Evolutionary conservation across 2,797 vertebrate genomes (phyloP).

Genomic region (Huso huso): DNA sequence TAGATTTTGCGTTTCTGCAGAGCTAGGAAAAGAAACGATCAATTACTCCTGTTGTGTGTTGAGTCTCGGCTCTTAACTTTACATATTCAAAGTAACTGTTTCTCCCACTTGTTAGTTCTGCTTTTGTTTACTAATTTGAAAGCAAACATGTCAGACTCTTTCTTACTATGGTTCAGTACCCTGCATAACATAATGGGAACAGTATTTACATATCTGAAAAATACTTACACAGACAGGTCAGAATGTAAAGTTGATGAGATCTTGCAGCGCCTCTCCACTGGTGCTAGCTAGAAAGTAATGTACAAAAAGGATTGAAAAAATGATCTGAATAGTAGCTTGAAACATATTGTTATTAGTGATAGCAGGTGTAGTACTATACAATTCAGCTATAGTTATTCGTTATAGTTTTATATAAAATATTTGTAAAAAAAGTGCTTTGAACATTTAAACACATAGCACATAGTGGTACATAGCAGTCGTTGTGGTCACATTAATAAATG

Average conservation of each 20-base stretch:
- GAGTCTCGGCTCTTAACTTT: slow-evolving; percentile 27
- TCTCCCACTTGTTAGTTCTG: slow-evolving; percentile 18
- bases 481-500: no score
- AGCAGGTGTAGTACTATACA: no score
- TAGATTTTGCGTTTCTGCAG: no score
- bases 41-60: slow-evolving; percentile 18
- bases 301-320: neutral
- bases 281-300: neutral
- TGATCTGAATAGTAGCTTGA: no score
- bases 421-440: no score
- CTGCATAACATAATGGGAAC: slow-evolving; percentile 40
- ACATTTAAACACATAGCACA: no score
- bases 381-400: no score
- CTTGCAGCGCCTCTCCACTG: neutral
- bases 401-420: no score
- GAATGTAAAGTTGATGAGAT: slow-evolving; percentile 1
- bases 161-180: slow-evolving; percentile 42
- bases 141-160: slow-evolving; percentile 43
- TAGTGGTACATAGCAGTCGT: no score
- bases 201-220: slow-evolving; percentile 37
- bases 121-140: slow-evolving; percentile 46
- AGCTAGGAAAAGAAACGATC: no score
- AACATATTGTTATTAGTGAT: no score
- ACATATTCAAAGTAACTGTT: slow-evolving; percentile 29
- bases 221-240: slow-evolving; percentile 10